Conservation (phyloP, 2,113 vertebrate genomes). For the Marmota monax region DNA sequence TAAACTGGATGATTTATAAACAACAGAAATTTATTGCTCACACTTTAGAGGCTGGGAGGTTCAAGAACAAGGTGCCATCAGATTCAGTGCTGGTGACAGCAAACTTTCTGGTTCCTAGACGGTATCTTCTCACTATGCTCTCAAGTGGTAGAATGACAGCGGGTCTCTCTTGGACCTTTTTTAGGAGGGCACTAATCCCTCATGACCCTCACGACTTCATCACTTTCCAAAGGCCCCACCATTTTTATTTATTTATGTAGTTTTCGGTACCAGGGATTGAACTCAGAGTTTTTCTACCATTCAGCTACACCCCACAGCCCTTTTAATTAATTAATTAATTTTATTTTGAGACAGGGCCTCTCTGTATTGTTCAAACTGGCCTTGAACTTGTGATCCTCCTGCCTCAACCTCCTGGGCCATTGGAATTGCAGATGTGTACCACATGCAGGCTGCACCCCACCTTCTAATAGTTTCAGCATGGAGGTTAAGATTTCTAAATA, state of each 20-base stretch:
- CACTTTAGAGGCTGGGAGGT: not conserved
- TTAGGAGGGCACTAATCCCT: not conserved
- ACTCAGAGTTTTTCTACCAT: too few relatives aligned
- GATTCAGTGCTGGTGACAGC: not conserved
- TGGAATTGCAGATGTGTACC: too few relatives aligned
- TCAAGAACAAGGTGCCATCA: not conserved
- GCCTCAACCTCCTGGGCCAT: too few relatives aligned
- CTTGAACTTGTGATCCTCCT: too few relatives aligned
- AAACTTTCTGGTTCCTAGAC: not conserved
- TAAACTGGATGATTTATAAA: not conserved
- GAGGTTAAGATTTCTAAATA: not conserved
- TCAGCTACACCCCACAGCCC: too few relatives aligned
- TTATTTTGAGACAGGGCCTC: too few relatives aligned
- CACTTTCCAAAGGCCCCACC: not conserved
- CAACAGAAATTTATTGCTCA: not conserved
- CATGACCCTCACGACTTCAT: not conserved
- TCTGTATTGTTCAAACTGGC: too few relatives aligned
- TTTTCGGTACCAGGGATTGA: too few relatives aligned
- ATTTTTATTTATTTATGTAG: too few relatives aligned
- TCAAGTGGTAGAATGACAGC: not conserved
- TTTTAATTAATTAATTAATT: too few relatives aligned
- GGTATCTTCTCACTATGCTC: too few relatives aligned
- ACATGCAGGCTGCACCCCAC: too few relatives aligned
- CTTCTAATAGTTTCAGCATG: not conserved
- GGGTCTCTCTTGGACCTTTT: not conserved